Percentiles rank a stretch among this genome's conserved stretches.
phyloP scores from a whole-genome alignment of 1,140 invertebrate genomes.

The Pachypsylla venusta region DNA sequence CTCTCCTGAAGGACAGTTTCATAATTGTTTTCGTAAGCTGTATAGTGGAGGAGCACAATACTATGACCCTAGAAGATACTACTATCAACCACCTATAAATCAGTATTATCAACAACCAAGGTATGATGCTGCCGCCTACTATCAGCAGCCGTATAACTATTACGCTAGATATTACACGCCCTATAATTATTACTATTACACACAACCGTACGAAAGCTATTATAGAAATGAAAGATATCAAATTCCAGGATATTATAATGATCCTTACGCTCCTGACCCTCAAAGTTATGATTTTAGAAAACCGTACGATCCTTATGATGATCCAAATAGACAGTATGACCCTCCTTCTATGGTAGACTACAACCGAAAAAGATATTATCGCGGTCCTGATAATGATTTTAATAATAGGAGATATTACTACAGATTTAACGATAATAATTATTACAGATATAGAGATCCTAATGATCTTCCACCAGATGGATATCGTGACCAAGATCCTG shows the following conservation, averaged over 20 bases:
- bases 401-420: background rate
- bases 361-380: background rate
- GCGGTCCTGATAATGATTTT: background rate
- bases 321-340: background rate
- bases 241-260: background rate
- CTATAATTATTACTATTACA: background rate
- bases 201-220: background rate
- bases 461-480: no score
- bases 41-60: background rate
- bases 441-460: background rate
- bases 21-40: background rate
- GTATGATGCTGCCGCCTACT: background rate
- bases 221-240: conserved; percentile 4
- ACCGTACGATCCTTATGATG: background rate
- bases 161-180: conserved; percentile 4
- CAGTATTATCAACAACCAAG: conserved; percentile 7
- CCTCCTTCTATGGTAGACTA: background rate
- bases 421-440: background rate
- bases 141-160: background rate
- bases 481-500: no score
- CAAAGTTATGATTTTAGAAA: conserved; percentile 6
- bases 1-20: background rate
- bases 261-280: background rate
- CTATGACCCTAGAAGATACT: conserved; percentile 3
- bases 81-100: background rate